Conservation (phyloP, 2,888 invertebrate genomes). For the Eupithecia subfuscata region DNA sequence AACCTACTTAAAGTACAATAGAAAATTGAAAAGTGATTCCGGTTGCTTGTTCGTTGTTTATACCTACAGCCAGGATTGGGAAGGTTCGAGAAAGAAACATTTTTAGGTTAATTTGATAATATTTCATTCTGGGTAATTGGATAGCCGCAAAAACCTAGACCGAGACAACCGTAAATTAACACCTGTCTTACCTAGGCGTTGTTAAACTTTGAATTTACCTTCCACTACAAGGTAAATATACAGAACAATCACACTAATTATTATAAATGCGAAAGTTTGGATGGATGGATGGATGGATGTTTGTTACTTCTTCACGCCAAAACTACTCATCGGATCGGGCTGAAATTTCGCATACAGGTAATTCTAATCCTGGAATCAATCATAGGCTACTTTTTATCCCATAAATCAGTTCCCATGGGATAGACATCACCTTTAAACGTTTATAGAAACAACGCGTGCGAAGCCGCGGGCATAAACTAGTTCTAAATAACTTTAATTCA, state of each 20-base stretch:
- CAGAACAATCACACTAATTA: too few relatives aligned
- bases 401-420: too few relatives aligned
- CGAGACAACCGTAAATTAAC: neutral
- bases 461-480: too few relatives aligned
- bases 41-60: neutral
- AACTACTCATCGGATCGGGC: too few relatives aligned
- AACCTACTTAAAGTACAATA: constrained; percentile 2
- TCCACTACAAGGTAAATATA: neutral
- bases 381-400: too few relatives aligned
- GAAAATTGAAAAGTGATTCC: neutral
- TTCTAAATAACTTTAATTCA: neutral
- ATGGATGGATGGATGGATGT: too few relatives aligned
- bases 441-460: too few relatives aligned
- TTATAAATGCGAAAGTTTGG: too few relatives aligned
- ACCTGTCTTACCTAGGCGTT: neutral
- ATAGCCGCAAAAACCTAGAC: neutral
- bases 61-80: neutral
- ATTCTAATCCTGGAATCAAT: too few relatives aligned
- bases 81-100: neutral
- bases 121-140: neutral
- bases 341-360: too few relatives aligned
- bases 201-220: neutral
- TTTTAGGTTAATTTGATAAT: neutral
- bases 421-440: too few relatives aligned
- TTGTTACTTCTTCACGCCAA: too few relatives aligned